These are phyloP conservation scores for Syngnathus typhle DNA, from an alignment of 2,113 vertebrate genomes.

Conservation along the genomic window DNA sequence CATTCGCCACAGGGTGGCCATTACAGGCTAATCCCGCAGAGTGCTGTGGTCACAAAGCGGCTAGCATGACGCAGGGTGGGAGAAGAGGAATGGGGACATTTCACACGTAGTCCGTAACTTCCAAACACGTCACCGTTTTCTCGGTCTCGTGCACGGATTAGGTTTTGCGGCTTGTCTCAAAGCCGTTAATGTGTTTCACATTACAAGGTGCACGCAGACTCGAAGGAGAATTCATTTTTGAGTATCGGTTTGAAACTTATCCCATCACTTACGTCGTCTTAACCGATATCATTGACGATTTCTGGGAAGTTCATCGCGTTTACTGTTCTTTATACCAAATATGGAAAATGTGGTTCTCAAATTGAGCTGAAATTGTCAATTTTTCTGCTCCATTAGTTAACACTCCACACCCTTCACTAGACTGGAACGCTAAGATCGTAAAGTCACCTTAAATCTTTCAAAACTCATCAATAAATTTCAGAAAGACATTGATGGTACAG, in stretches of 20 bases:
- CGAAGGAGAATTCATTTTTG: background rate
- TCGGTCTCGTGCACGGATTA: background rate
- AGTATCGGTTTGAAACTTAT: background rate
- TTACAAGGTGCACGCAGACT: background rate
- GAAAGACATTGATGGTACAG: background rate
- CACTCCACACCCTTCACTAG: background rate
- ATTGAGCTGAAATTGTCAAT: background rate
- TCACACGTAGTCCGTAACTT: background rate
- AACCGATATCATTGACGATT: background rate
- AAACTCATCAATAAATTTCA: background rate
- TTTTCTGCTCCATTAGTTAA: background rate
- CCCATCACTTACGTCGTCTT: background rate
- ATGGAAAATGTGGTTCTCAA: background rate
- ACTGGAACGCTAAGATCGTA: background rate
- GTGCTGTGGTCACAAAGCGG: background rate
- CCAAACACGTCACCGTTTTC: background rate
- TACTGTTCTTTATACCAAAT: background rate
- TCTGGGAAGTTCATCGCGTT: background rate
- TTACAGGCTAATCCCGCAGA: background rate
- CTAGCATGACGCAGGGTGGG: slow-evolving; percentile 4
- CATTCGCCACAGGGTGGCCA: background rate
- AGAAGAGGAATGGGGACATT: slow-evolving; percentile 1
- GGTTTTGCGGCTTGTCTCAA: slow-evolving; percentile 1
- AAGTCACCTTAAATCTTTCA: background rate
- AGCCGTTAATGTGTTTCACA: slow-evolving; percentile 2